Evolutionary conservation across 2,797 vertebrate species (phyloP).

Genomic region (Erithacus rubecula): DNA sequence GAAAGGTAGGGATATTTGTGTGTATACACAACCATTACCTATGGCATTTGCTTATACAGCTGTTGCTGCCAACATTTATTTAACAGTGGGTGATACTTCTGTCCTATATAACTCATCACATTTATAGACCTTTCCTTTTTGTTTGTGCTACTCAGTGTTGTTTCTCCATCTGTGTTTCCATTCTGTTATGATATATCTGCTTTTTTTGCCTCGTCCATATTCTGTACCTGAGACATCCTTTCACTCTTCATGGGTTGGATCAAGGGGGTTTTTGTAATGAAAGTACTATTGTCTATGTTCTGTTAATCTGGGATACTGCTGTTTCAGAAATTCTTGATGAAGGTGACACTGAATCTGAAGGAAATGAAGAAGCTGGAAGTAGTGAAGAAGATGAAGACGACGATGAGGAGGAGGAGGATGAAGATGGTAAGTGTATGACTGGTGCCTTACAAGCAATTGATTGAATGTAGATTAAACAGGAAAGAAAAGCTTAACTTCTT

Average conservation of each 20-base stretch:
- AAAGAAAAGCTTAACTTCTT: neutral
- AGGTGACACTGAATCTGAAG: constrained; percentile 90
- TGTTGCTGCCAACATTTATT: neutral
- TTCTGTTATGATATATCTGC: neutral
- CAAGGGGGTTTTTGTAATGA: neutral
- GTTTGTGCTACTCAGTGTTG: neutral
- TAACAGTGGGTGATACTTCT: neutral
- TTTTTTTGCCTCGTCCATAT: neutral
- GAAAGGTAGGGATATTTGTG: constrained; percentile 79
- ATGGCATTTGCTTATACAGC: neutral
- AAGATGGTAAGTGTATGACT: constrained; percentile 72
- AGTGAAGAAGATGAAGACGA: constrained; percentile 87
- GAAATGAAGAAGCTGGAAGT: constrained; percentile 84
- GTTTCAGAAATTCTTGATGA: constrained; percentile 94
- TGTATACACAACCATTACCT: accelerated
- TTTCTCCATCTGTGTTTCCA: neutral
- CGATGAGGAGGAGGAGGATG: constrained; percentile 77
- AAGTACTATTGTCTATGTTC: neutral
- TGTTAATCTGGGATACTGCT: neutral
- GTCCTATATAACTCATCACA: neutral
- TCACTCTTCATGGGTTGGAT: neutral
- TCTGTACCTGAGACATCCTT: neutral
- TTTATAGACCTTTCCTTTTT: neutral
- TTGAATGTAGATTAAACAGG: neutral
- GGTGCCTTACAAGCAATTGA: neutral